Conservation (phyloP, 2,113 vertebrate species). For the Oophaga pumilio region DNA sequence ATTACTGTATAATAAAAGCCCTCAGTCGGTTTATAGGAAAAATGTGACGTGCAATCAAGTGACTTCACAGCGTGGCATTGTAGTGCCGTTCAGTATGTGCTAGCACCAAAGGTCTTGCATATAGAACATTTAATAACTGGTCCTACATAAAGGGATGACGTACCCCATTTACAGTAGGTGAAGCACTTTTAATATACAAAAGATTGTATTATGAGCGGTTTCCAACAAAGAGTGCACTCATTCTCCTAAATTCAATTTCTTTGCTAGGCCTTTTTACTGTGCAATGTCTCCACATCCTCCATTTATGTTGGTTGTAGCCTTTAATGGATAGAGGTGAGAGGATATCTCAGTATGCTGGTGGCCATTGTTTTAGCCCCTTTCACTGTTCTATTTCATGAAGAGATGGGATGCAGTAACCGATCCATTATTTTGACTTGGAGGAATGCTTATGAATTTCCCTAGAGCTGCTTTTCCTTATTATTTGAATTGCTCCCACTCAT, state of each 20-base stretch:
- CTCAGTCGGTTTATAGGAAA: too few relatives aligned
- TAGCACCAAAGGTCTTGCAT: too few relatives aligned
- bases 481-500: background rate
- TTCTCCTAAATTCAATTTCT: background rate
- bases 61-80: too few relatives aligned
- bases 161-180: too few relatives aligned
- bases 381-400: too few relatives aligned
- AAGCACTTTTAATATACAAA: background rate
- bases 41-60: too few relatives aligned
- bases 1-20: too few relatives aligned
- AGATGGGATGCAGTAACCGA: background rate
- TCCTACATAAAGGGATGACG: too few relatives aligned
- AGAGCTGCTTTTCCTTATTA: background rate
- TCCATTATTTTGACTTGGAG: background rate
- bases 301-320: background rate
- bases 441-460: background rate
- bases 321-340: background rate
- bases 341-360: background rate
- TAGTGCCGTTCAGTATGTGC: too few relatives aligned
- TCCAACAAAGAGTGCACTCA: background rate
- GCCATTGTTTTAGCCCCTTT: background rate
- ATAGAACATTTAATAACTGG: too few relatives aligned
- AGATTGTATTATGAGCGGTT: background rate
- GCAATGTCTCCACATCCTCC: background rate
- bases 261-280: background rate